Conservation (phyloP, 2,888 invertebrate genomes). For the Coleophora flavipennella region DNA sequence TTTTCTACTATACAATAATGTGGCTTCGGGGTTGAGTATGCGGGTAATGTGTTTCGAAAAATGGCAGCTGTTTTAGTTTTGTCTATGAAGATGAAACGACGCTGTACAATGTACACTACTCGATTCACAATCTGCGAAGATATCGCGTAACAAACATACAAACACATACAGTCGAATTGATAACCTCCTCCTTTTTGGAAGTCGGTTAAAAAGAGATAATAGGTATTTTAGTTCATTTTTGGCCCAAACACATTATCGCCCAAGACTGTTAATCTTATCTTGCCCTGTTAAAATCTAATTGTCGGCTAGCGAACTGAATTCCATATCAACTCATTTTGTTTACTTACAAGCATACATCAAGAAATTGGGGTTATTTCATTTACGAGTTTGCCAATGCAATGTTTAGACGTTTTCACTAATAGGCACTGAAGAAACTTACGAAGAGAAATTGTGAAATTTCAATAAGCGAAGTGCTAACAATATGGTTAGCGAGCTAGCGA, state of each 20-base stretch:
- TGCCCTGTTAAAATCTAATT: conserved; percentile 42
- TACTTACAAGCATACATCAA: conserved; percentile 18
- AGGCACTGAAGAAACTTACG: conserved; percentile 1
- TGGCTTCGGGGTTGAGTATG: no score
- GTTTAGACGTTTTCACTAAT: conserved; percentile 14
- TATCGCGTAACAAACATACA: no score
- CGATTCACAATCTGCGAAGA: no score
- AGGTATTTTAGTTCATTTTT: neutral
- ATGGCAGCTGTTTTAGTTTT: no score
- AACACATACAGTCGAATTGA: no score
- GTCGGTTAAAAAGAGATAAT: no score
- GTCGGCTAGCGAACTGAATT: conserved; percentile 39
- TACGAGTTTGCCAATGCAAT: conserved; percentile 17
- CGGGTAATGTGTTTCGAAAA: no score
- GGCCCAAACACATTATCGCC: neutral
- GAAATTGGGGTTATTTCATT: conserved; percentile 30
- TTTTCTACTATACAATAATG: no score
- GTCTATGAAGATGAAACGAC: neutral
- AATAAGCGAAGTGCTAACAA: conserved; percentile 2
- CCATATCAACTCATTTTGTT: conserved; percentile 34
- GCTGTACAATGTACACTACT: neutral
- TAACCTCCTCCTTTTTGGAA: no score
- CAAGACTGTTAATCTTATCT: conserved; percentile 32
- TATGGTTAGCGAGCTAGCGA: neutral
- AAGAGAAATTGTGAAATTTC: conserved; percentile 4